Conservation (phyloP, 2,888 invertebrate genomes). For the Ephialtes manifestator region DNA sequence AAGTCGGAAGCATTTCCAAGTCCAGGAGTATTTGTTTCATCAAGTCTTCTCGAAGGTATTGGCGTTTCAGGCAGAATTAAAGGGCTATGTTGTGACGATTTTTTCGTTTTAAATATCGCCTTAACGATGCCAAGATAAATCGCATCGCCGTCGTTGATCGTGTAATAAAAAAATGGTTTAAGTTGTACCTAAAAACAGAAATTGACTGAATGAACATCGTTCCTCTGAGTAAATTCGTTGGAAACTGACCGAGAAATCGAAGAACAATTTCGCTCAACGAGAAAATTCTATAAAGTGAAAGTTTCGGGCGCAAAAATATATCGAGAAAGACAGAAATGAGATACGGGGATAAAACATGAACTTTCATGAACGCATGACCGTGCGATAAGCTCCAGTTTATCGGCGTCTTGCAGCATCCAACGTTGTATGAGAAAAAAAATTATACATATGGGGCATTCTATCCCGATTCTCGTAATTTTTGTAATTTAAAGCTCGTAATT, state of each 20-base stretch:
- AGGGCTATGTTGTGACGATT: not conserved
- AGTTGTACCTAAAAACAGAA: conserved; percentile 77
- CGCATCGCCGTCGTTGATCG: conserved; percentile 78
- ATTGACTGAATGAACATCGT: conserved; percentile 29
- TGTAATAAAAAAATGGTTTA: conserved; percentile 79
- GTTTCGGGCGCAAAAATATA: conserved; percentile 15
- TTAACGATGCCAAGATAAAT: conserved; percentile 79
- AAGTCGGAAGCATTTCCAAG: not conserved
- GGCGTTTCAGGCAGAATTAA: conserved; percentile 71
- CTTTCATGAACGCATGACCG: not conserved
- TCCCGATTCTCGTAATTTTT: too few relatives aligned
- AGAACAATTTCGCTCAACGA: not conserved
- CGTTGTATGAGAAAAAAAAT: not conserved
- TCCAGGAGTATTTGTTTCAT: not conserved
- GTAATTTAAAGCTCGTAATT: too few relatives aligned
- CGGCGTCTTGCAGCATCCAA: not conserved
- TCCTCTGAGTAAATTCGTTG: not conserved
- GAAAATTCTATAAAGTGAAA: conserved; percentile 9
- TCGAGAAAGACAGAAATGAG: not conserved
- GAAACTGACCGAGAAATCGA: not conserved
- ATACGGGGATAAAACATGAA: not conserved
- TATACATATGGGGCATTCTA: not conserved
- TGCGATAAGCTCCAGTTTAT: conserved; percentile 8
- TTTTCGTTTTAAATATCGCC: conserved; percentile 73
- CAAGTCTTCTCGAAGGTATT: not conserved